Percentiles rank a stretch among this genome's conserved stretches.
Conservation (phyloP, 2,888 invertebrate species). For the Artemia sinica region DNA sequence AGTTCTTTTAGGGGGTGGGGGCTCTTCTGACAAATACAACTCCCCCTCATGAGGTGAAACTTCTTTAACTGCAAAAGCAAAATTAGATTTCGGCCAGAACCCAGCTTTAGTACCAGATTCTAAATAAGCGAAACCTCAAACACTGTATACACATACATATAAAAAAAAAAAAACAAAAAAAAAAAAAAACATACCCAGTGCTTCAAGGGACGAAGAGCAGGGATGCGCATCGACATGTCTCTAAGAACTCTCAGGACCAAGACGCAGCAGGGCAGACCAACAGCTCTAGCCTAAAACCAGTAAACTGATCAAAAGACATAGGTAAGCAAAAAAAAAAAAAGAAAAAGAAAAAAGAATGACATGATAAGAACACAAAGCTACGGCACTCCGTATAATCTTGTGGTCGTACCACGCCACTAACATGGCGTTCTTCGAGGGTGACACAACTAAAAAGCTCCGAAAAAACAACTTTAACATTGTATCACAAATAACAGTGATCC, state of each 20-base stretch:
- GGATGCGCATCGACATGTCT: slow-evolving; percentile 82
- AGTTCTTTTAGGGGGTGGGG: too few relatives aligned
- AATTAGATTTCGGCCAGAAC: too few relatives aligned
- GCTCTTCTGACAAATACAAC: too few relatives aligned
- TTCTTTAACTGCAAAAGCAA: too few relatives aligned
- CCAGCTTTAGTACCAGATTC: too few relatives aligned
- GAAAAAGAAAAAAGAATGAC: background rate
- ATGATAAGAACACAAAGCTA: slow-evolving; percentile 15
- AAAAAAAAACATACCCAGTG: slow-evolving; percentile 56
- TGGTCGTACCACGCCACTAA: slow-evolving; percentile 14
- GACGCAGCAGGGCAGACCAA: slow-evolving; percentile 84
- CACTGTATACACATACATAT: too few relatives aligned
- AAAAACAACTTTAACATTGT: too few relatives aligned
- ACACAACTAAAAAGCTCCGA: background rate
- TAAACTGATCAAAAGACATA: background rate
- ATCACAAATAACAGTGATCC: too few relatives aligned
- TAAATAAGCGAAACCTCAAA: too few relatives aligned
- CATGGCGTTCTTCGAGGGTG: slow-evolving; percentile 7
- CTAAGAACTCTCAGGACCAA: slow-evolving; percentile 87
- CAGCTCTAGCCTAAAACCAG: slow-evolving; percentile 68
- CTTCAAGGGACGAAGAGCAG: slow-evolving; percentile 81
- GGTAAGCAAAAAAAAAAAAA: background rate
- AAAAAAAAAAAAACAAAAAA: background rate
- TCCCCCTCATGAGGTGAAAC: too few relatives aligned
- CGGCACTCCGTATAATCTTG: slow-evolving; percentile 13